Evolutionary conservation across 1,140 invertebrate genomes (phyloP), one percentile per base, ranked within the genome.

Genomic region (Trachymyrmex cornetzi): DNA sequence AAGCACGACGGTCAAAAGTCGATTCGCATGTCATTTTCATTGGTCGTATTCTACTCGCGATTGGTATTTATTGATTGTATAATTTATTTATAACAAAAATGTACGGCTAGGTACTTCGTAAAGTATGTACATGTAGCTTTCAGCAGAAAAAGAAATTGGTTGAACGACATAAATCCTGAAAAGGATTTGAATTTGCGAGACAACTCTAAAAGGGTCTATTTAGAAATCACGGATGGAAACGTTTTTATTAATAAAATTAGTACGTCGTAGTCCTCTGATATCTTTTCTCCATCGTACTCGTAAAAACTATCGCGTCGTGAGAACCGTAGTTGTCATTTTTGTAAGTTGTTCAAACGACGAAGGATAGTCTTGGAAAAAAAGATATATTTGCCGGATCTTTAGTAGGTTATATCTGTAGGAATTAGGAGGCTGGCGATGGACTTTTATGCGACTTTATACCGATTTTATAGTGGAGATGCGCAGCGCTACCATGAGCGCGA

Each of bases 161-260:
- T 53, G 61, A 48, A 67, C 44, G 44, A 24, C 30, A 53, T 85
- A 77, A 72, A 71, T 85, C 44, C 24, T 53, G n/a, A 44, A 74
- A 61, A 75, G 5, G 5, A 34, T 34, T 34, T 61, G 12, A n/a
- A 38, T 93, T 93, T 91, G 92, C 88, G 92, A 34, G 38, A 86
- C 85, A 87, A 88, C 81, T 88, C 80, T 92, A 90, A 92, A 92
- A 89, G 77, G 38, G 66, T 77, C 88, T 87, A 71, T 92, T 93
- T 93, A 93, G 92, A 92, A 87, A 88, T 84, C 74, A 77, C 48
- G 61, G 48, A 64, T 63, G 88, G 66, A 85, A 90, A 94, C 82
- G 90, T 93, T 93, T 93, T 93, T 94, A 94, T 94, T 94, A 93
- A 94, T 93, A 92, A 94, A 93, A 93, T 94, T 93, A 94, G 57